These are phyloP conservation scores for Pungitius pungitius DNA, from an alignment of 2,113 vertebrate genomes.

Conservation along the genomic window DNA sequence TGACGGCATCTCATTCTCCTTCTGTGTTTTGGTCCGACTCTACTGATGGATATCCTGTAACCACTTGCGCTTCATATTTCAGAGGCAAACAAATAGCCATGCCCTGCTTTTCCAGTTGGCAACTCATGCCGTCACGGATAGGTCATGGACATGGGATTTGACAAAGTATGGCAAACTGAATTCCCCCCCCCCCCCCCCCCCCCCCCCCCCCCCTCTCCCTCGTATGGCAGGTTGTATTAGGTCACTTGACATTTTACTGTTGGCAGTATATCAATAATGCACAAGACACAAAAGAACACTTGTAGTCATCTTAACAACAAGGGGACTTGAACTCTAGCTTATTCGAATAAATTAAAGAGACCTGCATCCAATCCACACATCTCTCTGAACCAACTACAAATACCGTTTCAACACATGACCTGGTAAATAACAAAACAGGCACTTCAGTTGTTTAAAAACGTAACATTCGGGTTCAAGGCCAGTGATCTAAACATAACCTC, in stretches of 20 bases:
- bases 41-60: not conserved
- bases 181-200: not conserved
- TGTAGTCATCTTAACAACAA: slow-evolving; percentile 1
- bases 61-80: not conserved
- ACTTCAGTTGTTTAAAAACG: slow-evolving; percentile 62
- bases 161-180: not conserved
- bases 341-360: slow-evolving; percentile 9
- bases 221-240: not conserved
- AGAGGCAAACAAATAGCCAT: not conserved
- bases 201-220: too few relatives aligned
- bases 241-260: slow-evolving; percentile 24
- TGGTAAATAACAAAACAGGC: slow-evolving; percentile 57
- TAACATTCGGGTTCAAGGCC: slow-evolving; percentile 50
- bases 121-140: not conserved
- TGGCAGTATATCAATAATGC: slow-evolving; percentile 34
- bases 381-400: slow-evolving; percentile 38
- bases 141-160: not conserved
- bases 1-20: not conserved
- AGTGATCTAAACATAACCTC: slow-evolving; percentile 42
- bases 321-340: slow-evolving; percentile 40
- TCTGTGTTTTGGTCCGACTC: not conserved
- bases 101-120: not conserved
- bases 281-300: slow-evolving; percentile 8
- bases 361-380: slow-evolving; percentile 7
- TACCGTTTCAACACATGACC: slow-evolving; percentile 50